Evolutionary conservation across 2,888 invertebrate genomes (phyloP), one percentile per base, ranked within the genome.

Genomic region (Linnaemya vulpina): DNA sequence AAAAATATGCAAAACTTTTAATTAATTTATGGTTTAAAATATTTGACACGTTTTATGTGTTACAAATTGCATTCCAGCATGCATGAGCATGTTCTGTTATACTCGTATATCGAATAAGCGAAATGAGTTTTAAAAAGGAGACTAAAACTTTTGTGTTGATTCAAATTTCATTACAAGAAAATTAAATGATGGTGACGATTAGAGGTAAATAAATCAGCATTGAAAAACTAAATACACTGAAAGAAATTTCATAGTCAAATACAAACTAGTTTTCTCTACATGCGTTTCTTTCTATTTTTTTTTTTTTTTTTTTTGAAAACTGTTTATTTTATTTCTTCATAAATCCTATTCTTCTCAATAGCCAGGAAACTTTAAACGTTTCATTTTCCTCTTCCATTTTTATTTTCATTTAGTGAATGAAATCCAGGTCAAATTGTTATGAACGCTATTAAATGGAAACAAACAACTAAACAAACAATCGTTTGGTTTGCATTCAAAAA

Each of bases 361-460:
- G 20, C n/a, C 1, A 51, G 51, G 20, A 55, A 22, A 15, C 25
- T 15, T 25, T 38, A 30, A 60, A 60, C 10, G 17, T 35, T 20
- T 38, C 40, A 3, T 40, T 8, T n/a, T n/a, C n/a, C n/a, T 11
- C 38, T 38, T 13, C 38, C n/a, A 0, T 46, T 70, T 55, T 40
- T 10, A 40, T 0, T 3, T 22, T 22, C 40, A 3, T 51, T 20
- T 51, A 35, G 20, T 20, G 15, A 46, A 46, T 20, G 15, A 46
- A 46, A 73, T 38, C 35, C 35, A 73, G 58, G 71, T 73, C 60
- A 73, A 46, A 30, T 60, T 60, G 43, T 35, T 60, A 13, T 60
- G 35, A 58, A 17, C n/a, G 10, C 3, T 38, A 15, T 49, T 62
- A 8, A 17, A 38, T 15, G 35, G 49, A 60, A 73, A 62, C 49